phyloP scores from a whole-genome alignment of 2,113 vertebrate species.

The Platycercus adscitus region DNA sequence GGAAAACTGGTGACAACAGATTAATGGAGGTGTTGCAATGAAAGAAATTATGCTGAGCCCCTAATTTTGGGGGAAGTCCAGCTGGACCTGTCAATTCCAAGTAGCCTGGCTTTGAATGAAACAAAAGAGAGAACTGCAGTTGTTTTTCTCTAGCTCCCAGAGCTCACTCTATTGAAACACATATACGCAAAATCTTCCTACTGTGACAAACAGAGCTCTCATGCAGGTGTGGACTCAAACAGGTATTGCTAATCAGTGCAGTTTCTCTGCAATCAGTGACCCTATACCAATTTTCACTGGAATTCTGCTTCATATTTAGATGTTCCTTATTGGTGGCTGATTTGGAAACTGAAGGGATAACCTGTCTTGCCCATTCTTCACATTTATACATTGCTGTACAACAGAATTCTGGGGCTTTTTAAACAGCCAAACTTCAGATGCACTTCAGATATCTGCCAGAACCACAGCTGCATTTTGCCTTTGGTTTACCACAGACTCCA shows the following conservation, averaged over 20 bases:
- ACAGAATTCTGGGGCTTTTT: neutral
- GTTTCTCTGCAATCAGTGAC: neutral
- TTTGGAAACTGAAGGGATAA: neutral
- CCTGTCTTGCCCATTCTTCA: neutral
- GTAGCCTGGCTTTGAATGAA: neutral
- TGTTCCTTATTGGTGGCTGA: neutral
- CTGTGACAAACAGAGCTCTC: neutral
- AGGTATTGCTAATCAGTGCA: slow-evolving; percentile 18
- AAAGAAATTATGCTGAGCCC: neutral
- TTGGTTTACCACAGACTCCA: neutral
- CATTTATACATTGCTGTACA: neutral
- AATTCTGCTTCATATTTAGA: neutral
- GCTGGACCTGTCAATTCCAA: neutral
- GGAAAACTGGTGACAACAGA: neutral
- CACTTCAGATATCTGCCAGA: neutral
- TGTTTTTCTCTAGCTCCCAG: neutral
- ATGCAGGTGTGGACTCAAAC: neutral
- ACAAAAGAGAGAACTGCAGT: neutral
- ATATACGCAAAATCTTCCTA: neutral
- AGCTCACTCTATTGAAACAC: neutral
- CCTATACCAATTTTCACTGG: neutral
- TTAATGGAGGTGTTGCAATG: neutral
- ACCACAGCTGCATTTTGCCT: neutral
- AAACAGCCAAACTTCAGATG: neutral
- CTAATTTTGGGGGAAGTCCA: neutral